Percentiles rank a stretch among this genome's conserved stretches.
Conservation (phyloP, 2,888 invertebrate genomes). For the Scaptomyza polygonia region DNA sequence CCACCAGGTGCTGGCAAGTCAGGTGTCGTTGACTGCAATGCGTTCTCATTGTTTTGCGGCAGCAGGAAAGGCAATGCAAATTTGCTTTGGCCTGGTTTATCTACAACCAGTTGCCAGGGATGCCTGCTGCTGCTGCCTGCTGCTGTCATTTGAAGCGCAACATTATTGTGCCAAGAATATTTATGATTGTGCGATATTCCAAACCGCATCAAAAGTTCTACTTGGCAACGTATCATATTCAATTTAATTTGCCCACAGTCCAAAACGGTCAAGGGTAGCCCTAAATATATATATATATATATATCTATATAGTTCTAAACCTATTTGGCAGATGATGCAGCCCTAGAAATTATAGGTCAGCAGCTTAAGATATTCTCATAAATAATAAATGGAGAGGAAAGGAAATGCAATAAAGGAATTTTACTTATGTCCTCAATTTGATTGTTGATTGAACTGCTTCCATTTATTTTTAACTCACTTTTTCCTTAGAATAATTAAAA, state of each 20-base stretch:
- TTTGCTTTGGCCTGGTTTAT: conserved; percentile 35
- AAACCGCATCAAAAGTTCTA: conserved; percentile 21
- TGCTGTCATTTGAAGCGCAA: conserved; percentile 12
- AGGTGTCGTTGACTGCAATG: conserved; percentile 57
- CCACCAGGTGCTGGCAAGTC: conserved; percentile 16
- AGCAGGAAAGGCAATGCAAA: conserved; percentile 23
- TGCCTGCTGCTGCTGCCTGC: not conserved
- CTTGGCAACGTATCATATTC: conserved; percentile 36
- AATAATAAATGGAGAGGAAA: not conserved
- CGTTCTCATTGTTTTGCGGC: conserved; percentile 26
- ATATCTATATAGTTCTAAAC: conserved; percentile 57
- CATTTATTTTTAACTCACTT: not conserved
- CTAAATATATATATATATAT: conserved; percentile 19
- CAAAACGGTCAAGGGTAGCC: conserved; percentile 55
- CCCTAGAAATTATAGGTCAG: conserved; percentile 1
- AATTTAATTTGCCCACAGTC: conserved; percentile 14
- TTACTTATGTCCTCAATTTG: not conserved
- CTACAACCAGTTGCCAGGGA: conserved; percentile 16
- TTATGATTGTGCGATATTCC: conserved; percentile 28
- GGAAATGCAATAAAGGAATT: not conserved
- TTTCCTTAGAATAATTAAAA: too few relatives aligned
- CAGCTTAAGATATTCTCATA: not conserved
- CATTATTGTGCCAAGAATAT: conserved; percentile 22
- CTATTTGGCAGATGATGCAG: conserved; percentile 57
- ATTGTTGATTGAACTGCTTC: not conserved